Base-by-base conservation (phyloP, 2,888 invertebrate species). In the Melanophora roralis region DNA sequence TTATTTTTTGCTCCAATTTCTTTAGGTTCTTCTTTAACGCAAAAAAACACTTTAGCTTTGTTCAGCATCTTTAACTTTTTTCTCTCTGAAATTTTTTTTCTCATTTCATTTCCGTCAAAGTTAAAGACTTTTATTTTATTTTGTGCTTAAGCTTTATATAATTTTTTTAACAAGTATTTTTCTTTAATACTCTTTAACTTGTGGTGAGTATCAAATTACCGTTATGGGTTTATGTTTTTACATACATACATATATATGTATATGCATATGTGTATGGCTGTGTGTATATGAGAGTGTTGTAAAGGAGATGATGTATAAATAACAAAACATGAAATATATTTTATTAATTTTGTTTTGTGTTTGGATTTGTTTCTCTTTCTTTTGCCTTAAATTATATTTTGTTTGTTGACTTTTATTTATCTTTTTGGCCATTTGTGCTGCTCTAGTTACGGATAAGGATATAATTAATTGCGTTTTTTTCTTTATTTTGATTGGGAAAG, bases 121-220 rank as follows among this genome's bases (percentile, higher is more conserved):
- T 51, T 64, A 67, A 78, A 68, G 68, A 49, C 55, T 69, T 60
- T 67, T 62, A 51, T 27, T 27, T 27, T 40, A 49, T 47, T 60
- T 68, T 60, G 32, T 27, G 47, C 68, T 51, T 51, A 40, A 23
- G 27, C 43, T 47, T 60, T n/a, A 19, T n/a, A n/a, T n/a, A n/a
- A n/a, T n/a, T n/a, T 73, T 21, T 51, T 16, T 34, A 12, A 6
- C 14, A 47, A 8, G 23, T 59, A 34, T 60, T 51, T 65, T 45
- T 51, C 5, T 34, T 34, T 23, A 14, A 23, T 78, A 43, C 71
- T 69, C 59, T 69, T 74, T 74, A 78, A 74, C 59, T 49, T 76
- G 80, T 80, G 80, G 80, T 80, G 80, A 80, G 76, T 80, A 80
- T 80, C 72, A 72, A 68, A 80, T 80, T 80, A 76, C 80, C 45